Evolutionary conservation across 2,888 invertebrate species (phyloP), one percentile per base, ranked within the genome.

Genomic region (Tyria jacobaeae): DNA sequence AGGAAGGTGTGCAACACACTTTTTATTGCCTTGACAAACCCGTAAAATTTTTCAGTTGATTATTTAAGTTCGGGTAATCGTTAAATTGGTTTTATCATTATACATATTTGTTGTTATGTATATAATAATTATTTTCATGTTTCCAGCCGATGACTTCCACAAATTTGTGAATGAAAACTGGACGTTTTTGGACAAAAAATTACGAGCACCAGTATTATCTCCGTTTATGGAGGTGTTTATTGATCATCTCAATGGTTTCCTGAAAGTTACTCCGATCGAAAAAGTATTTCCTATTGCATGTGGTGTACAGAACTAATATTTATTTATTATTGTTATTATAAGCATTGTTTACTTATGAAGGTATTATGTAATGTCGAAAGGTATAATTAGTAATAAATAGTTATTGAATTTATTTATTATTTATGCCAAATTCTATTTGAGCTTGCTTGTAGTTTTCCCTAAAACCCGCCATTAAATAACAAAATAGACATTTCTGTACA

Each of bases 161-260:
- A 54, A 54, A 3, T 27, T 27, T 41, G 41, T 54, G 3, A 27
- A 54, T 54, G 39, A 54, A n/a, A 54, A 54, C 27, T 54, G 53
- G 53, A 17, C 1, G 6, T 27, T 17, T 3, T 27, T 27, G 12
- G 53, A 54, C 14, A 24, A 54, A 39, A 5, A 17, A n/a, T 1
- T 54, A 2, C 39, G 53, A 4, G 0, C 24, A 12, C 3, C 17
- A 27, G 53, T 54, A 12, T 27, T 39, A 9, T 10, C 10, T 4
- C 25, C n/a, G 1, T 54, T 54, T 6, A 54, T 41, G 41, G 17
- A 41, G 10, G 25, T 41, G 1, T 41, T 54, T 14, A 54, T 54
- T 17, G n/a, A 41, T 12, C n/a, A 54, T 27, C 39, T 54, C 10
- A 54, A 41, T 17, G 37, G 41, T 27, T 54, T 10, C 1, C 12